Evolutionary conservation across 2,888 invertebrate species (phyloP), one percentile per base, ranked within the genome.

Genomic region (Drosophila phalerata): DNA sequence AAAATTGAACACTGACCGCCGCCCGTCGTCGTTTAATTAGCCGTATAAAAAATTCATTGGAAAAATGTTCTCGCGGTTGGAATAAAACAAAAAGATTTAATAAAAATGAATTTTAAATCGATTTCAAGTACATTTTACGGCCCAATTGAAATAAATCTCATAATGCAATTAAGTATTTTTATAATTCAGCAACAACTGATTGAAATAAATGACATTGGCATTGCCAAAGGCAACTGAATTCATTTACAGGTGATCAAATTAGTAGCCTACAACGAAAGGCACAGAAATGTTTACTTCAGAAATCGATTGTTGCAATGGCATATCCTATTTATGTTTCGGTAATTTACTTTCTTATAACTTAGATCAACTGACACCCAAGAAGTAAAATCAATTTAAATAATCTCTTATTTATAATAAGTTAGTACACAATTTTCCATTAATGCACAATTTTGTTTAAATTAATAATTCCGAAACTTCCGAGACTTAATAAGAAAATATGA

Each of bases 81-180:
- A 55, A 52, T 11, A 15, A 38, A 13, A 43, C 6, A 37, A 17
- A 19, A 38, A 22, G n/a, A n/a, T 30, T 22, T 22, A 28, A 6
- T 28, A 25, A 28, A 38, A 22, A 17, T 69, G 28, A 28, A 61
- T 67, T 69, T 69, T 66, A 32, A 57, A 85, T 74, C 64, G 48
- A 65, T 81, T 89, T 85, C 89, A 85, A 85, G 89, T 85, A 79
- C 70, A 76, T 87, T 85, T 77, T 76, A 74, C 62, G 70, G 77
- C 67, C 53, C 68, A 89, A 87, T 85, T 87, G 73, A 77, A 85
- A 75, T 75, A 73, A 78, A 74, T 70, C 72, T 32, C 40, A 51
- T 13, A 55, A 58, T 66, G 74, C 63, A 64, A 77, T 83, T 66
- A 63, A 77, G 47, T 55, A 70, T 47, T 52, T 55, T 66, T 71